Base-by-base conservation (phyloP, 2,113 vertebrate genomes). In the Cervus canadensis region DNA sequence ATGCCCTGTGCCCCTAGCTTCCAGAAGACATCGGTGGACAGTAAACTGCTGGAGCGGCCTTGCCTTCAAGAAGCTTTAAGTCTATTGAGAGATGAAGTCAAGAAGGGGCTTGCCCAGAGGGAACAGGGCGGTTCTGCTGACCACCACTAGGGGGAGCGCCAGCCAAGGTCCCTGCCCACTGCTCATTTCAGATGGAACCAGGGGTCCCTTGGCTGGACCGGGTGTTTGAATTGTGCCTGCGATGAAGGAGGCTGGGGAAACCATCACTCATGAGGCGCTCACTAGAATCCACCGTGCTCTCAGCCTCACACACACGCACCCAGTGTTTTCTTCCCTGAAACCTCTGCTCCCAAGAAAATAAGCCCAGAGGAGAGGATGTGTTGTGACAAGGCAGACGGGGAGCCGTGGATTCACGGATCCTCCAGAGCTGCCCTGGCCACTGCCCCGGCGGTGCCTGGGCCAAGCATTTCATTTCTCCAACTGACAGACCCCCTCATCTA, bases 291-390 rank as follows among this genome's bases (percentile, higher is more conserved):
- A 45, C 2, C 1, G 5, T 3, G 33, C 6, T 1, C 17, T 7
- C 8, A 0, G 26, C 33, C 5, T 16, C 54, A 28, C 43, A 19
- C 64, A n/a, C 57, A 1, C 0, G 2, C 64, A 33, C 36, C 57
- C 9, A 10, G 7, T 6, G 0, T 6, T 13, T 56, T 56, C 36
- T 36, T 25, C 13, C 43, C 89, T 3, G 8, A 2, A 12, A 7
- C 45, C 28, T n/a, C 17, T 11, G 36, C 28, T 64, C 40, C 16
- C 6, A 15, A 40, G 36, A 64, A 48, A 84, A 78, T 5, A 23
- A 82, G 9, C 21, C 11, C n/a, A 12, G 21, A 62, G 21, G 7
- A 25, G 16, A 40, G 12, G 1, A 14, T 3, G 40, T 23, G 19
- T 36, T 56, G 6, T 83, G 81, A n/a, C 12, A 12, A n/a, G 33